These are phyloP conservation scores for Rosalia funebris DNA, from an alignment of 2,888 invertebrate species.

Conservation along the genomic window DNA sequence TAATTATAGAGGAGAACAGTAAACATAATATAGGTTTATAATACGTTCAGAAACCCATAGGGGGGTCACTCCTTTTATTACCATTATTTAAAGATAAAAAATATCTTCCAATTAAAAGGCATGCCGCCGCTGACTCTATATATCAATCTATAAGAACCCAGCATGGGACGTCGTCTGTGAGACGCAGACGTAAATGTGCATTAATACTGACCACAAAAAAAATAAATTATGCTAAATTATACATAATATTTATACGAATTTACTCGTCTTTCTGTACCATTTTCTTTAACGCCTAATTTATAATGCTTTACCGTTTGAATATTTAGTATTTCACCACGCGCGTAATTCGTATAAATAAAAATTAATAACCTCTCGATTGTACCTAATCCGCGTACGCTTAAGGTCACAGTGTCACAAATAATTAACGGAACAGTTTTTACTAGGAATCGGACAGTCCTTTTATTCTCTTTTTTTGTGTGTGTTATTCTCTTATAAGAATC, in stretches of 20 bases:
- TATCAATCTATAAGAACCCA: slow-evolving; percentile 64
- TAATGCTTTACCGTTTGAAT: slow-evolving; percentile 23
- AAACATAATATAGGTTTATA: slow-evolving; percentile 56
- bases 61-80: slow-evolving; percentile 61
- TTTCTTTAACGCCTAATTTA: slow-evolving; percentile 27
- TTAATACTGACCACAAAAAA: slow-evolving; percentile 57
- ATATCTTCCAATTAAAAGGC: slow-evolving; percentile 65
- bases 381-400: no score
- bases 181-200: slow-evolving; percentile 57
- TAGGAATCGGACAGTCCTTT: no score
- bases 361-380: slow-evolving; percentile 15
- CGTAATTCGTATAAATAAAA: slow-evolving; percentile 12
- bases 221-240: slow-evolving; percentile 57
- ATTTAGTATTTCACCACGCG: slow-evolving; percentile 24
- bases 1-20: slow-evolving; percentile 51
- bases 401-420: no score
- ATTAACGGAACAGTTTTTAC: no score
- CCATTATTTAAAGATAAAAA: slow-evolving; percentile 64
- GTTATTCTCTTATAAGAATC: no score
- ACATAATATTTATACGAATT: slow-evolving; percentile 38
- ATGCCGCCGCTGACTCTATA: slow-evolving; percentile 63
- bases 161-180: slow-evolving; percentile 59
- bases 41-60: slow-evolving; percentile 55
- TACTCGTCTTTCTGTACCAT: slow-evolving; percentile 19
- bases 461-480: no score